phyloP scores from a whole-genome alignment of 1,140 invertebrate species.

The Metopolophium dirhodum region DNA sequence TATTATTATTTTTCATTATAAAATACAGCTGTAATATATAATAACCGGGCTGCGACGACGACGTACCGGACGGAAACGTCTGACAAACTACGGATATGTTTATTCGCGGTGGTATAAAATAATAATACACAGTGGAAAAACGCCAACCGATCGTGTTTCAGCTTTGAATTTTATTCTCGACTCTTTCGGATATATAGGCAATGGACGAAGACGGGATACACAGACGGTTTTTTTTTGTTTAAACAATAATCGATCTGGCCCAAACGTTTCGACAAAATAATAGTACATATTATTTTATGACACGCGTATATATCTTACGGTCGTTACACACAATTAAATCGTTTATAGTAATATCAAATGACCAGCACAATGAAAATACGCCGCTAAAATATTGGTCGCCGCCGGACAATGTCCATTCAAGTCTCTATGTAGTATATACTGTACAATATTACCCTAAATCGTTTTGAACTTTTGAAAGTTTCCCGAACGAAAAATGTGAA shows the following conservation, averaged over 20 bases:
- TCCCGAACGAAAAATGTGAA: not conserved
- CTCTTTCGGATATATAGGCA: not conserved
- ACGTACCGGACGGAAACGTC: slow-evolving; percentile 31
- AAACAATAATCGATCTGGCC: not conserved
- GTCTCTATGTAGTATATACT: not conserved
- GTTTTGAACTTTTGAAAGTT: not conserved
- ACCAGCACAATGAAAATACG: not conserved
- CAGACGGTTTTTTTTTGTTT: not conserved
- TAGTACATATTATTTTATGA: no score
- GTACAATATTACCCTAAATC: not conserved
- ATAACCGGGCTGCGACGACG: not conserved
- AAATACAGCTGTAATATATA: not conserved
- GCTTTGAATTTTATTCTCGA: not conserved
- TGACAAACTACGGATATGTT: slow-evolving; percentile 11
- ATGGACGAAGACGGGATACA: not conserved
- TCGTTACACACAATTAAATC: not conserved
- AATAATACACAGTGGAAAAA: not conserved
- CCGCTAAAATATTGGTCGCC: no score
- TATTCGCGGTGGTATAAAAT: not conserved
- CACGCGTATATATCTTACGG: not conserved
- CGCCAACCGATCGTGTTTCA: not conserved
- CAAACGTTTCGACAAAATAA: not conserved
- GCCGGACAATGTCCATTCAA: not conserved
- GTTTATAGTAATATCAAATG: not conserved
- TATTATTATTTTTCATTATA: slow-evolving; percentile 10